phyloP scores from a whole-genome alignment of 2,113 vertebrate species.

The Apteryx owenii region DNA sequence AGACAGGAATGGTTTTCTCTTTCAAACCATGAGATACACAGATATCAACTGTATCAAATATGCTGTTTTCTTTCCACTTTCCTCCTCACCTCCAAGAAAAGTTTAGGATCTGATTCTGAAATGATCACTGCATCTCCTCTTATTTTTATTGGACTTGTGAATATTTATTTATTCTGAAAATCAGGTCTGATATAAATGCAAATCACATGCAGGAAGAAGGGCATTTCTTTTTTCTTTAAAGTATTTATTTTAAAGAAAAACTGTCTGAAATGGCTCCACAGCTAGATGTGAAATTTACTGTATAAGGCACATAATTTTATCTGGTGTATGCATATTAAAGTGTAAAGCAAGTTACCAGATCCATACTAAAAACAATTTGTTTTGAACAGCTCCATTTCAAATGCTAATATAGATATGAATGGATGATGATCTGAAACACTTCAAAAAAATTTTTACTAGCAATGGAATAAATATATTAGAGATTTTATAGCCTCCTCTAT shows the following conservation, averaged over 20 bases:
- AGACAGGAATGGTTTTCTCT: neutral
- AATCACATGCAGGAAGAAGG: neutral
- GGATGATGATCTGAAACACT: neutral
- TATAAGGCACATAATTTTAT: neutral
- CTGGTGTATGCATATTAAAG: neutral
- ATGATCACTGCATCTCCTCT: neutral
- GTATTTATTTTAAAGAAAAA: neutral
- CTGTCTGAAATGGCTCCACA: neutral
- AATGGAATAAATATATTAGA: neutral
- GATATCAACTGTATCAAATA: neutral
- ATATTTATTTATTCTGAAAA: neutral
- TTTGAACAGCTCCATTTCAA: neutral
- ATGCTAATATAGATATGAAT: neutral
- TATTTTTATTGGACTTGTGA: neutral
- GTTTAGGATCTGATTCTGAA: neutral
- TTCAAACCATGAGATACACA: neutral
- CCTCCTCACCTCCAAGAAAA: neutral
- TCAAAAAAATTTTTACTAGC: neutral
- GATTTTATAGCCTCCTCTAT: neutral
- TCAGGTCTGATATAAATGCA: neutral
- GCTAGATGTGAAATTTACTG: neutral
- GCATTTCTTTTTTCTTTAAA: neutral
- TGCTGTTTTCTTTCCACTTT: neutral
- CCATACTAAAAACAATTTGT: neutral
- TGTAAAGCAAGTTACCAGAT: neutral